Percentiles rank a stretch among this genome's conserved stretches.
Conservation (phyloP, 2,888 invertebrate genomes). For the Platycheirus rosarum region DNA sequence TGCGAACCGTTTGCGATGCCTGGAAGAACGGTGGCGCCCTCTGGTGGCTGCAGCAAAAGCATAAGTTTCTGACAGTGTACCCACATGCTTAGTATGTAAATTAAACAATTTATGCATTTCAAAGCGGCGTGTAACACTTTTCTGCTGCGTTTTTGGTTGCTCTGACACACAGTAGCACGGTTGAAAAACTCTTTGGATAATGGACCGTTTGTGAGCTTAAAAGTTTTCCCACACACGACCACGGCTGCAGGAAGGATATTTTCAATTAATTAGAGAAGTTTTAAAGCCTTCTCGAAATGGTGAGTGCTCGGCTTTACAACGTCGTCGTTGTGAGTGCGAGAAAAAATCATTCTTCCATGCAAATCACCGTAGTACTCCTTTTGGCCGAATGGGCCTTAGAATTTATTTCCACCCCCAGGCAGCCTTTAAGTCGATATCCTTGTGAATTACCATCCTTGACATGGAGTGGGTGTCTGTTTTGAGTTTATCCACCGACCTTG, state of each 20-base stretch:
- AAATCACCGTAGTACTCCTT: conserved; percentile 46
- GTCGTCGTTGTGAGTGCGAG: neutral
- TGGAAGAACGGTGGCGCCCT: neutral
- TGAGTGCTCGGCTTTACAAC: conserved; percentile 37
- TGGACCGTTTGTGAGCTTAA: conserved; percentile 47
- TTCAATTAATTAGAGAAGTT: conserved; percentile 72
- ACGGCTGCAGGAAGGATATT: conserved; percentile 36
- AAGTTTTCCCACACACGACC: conserved; percentile 27
- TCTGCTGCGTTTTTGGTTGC: conserved; percentile 35
- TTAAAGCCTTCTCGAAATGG: conserved; percentile 50
- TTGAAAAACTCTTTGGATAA: conserved; percentile 36
- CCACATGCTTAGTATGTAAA: conserved; percentile 47
- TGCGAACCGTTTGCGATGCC: conserved; percentile 4
- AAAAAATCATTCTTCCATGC: conserved; percentile 42
- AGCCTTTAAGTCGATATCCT: neutral
- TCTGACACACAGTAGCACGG: conserved; percentile 18
- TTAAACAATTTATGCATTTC: conserved; percentile 51
- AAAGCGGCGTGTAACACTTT: conserved; percentile 42
- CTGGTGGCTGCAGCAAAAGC: conserved; percentile 9
- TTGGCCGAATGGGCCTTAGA: neutral
- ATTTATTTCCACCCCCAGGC: conserved; percentile 19
- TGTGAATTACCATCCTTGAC: conserved; percentile 8
- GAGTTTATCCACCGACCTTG: conserved; percentile 55
- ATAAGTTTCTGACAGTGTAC: conserved; percentile 21
- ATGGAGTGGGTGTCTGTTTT: neutral